Evolutionary conservation across 2,113 vertebrate genomes (phyloP).

Genomic region (Taxidea taxus): DNA sequence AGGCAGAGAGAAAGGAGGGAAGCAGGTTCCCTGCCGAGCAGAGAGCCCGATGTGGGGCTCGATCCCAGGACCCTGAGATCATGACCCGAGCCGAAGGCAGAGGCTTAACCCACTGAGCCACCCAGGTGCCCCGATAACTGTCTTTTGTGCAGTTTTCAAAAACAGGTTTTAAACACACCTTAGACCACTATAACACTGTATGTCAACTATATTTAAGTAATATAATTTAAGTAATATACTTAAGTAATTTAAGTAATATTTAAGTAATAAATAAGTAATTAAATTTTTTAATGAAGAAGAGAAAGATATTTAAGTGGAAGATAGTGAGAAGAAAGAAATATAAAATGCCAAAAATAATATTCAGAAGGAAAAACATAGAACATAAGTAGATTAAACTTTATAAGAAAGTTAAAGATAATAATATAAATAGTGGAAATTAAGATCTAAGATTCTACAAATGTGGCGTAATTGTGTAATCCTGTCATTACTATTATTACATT

Average conservation of each 20-base stretch:
- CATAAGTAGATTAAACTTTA: background rate
- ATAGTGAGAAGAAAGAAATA: background rate
- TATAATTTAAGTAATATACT: background rate
- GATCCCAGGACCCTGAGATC: too few relatives aligned
- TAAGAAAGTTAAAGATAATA: background rate
- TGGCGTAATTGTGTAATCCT: background rate
- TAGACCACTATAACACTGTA: background rate
- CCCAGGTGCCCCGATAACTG: too few relatives aligned
- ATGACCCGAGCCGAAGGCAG: too few relatives aligned
- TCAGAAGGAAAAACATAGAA: background rate
- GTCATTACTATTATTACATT: background rate
- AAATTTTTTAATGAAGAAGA: background rate
- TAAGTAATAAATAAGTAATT: background rate
- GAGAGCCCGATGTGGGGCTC: too few relatives aligned
- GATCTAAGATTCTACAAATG: background rate
- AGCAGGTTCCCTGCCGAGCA: too few relatives aligned
- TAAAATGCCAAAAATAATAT: background rate
- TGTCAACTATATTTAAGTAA: background rate
- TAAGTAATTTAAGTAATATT: background rate
- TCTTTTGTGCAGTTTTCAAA: background rate
- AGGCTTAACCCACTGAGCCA: too few relatives aligned
- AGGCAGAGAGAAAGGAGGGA: too few relatives aligned
- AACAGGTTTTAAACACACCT: background rate
- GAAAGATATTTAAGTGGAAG: background rate
- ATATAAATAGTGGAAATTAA: background rate